These are phyloP conservation scores for Talpa occidentalis DNA, from an alignment of 2,113 vertebrate genomes.

Conservation along the genomic window DNA sequence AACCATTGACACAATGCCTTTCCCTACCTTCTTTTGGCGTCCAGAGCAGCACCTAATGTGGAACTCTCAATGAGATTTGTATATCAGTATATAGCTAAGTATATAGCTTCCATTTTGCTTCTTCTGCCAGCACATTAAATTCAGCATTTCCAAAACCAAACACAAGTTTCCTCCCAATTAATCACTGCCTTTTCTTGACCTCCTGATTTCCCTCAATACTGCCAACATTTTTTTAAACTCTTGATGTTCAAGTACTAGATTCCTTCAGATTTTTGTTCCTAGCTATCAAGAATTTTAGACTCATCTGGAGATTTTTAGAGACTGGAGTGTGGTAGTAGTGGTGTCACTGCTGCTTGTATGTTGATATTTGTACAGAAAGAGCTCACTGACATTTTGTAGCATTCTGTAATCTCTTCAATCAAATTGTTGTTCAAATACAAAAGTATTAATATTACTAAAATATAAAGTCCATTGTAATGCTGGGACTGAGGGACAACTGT, in stretches of 20 bases:
- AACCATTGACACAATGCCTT: constrained; percentile 2
- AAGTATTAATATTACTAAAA: constrained; percentile 12
- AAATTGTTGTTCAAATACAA: constrained; percentile 36
- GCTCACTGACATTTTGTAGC: background rate
- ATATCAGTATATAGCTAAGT: no score
- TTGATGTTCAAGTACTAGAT: constrained; percentile 31
- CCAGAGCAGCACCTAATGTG: background rate
- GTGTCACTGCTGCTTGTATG: background rate
- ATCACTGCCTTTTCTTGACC: background rate
- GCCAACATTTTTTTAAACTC: background rate
- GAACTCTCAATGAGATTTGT: constrained; percentile 1
- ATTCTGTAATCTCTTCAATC: constrained; percentile 32
- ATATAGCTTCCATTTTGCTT: background rate
- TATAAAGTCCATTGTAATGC: background rate
- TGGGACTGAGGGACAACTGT: background rate
- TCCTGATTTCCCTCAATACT: constrained; percentile 28
- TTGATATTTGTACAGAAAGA: background rate
- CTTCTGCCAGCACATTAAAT: constrained; percentile 32
- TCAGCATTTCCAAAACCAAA: background rate
- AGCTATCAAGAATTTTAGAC: constrained; percentile 33
- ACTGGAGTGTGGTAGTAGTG: background rate
- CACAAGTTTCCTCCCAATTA: background rate
- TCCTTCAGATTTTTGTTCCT: constrained; percentile 11
- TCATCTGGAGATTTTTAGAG: background rate
- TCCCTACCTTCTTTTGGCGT: constrained; percentile 6